Evolutionary conservation across 2,113 vertebrate species (phyloP), one percentile per base, ranked within the genome.

Genomic region (Octodon degus): DNA sequence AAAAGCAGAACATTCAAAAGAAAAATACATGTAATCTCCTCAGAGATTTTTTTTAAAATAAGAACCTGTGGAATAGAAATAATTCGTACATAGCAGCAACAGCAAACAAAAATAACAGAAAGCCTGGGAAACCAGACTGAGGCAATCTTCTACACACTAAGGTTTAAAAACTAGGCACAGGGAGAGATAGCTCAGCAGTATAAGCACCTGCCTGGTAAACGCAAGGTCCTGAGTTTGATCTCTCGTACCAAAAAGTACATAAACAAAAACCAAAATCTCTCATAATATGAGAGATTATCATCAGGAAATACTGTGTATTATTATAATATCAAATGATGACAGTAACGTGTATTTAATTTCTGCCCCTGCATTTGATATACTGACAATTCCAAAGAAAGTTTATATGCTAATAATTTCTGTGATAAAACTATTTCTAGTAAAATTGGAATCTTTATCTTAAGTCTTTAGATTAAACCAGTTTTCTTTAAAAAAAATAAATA

Each of bases 371-470:
- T 53, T 96, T 60, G 27, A 16, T 68, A 34, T 67, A 13, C 34
- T 67, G 65, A 34, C 13, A 14, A 67, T 16, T 67, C 13, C 32
- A 79, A 17, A 30, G 86, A 90, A 96, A 83, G 55, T 37, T 72
- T 76, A 20, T 32, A 58, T 82, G 72, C 32, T 84, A 74, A 86
- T 77, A 83, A 84, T 92, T 84, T 92, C 62, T 79, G 43, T 34
- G 30, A 30, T 68, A 50, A 81, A n/a, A 70, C 76, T 88, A n/a
- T 88, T 94, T 91, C 58, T 63, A 92, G 60, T n/a, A 79, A 86
- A 74, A 85, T 14, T 25, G 32, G 24, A 90, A 83, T 94, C 43
- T 93, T 89, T 80, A 40, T 63, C 55, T 37, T 53, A 92, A 90
- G 37, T 47, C 37, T 53, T 70, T 74, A 84, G 43, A 74, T 34